phyloP scores from a whole-genome alignment of 2,888 invertebrate genomes.

The Perithous albicinctus region DNA sequence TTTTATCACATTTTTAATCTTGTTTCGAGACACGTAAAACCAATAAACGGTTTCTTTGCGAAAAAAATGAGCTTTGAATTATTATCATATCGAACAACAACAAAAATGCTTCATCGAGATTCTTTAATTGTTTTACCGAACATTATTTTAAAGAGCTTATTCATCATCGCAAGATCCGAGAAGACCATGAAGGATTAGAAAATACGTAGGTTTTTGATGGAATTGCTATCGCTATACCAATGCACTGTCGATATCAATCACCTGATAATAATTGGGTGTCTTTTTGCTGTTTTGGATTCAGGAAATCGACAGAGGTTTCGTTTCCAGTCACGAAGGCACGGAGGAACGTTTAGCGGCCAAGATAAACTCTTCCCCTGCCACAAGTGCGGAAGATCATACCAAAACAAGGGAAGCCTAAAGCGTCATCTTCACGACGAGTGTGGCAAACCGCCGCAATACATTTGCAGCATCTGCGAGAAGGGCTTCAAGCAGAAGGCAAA shows the following conservation, averaged over 20 bases:
- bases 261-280: slow-evolving; percentile 65
- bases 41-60: slow-evolving; percentile 51
- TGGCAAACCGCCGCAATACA: slow-evolving; percentile 89
- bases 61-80: slow-evolving; percentile 33
- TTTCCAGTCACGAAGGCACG: slow-evolving; percentile 56
- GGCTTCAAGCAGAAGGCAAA: slow-evolving; percentile 88
- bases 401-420: slow-evolving; percentile 90
- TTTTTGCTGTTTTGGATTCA: slow-evolving; percentile 74
- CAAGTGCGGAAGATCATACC: slow-evolving; percentile 79
- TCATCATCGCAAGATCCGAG: slow-evolving; percentile 57
- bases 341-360: slow-evolving; percentile 52
- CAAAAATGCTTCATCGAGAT: neutral
- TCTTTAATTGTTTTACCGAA: slow-evolving; percentile 4
- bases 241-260: slow-evolving; percentile 41
- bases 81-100: slow-evolving; percentile 21
- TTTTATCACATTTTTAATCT: slow-evolving; percentile 44
- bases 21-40: slow-evolving; percentile 36
- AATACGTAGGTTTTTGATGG: slow-evolving; percentile 45
- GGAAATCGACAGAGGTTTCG: slow-evolving; percentile 62
- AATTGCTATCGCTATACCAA: slow-evolving; percentile 20
- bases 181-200: slow-evolving; percentile 54
- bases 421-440: slow-evolving; percentile 92
- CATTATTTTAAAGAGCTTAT: slow-evolving; percentile 16
- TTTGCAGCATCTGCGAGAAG: slow-evolving; percentile 89
- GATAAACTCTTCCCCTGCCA: slow-evolving; percentile 77